Evolutionary conservation across 2,888 invertebrate species (phyloP), one percentile per base, ranked within the genome.

Genomic region (Cistogaster globosa): DNA sequence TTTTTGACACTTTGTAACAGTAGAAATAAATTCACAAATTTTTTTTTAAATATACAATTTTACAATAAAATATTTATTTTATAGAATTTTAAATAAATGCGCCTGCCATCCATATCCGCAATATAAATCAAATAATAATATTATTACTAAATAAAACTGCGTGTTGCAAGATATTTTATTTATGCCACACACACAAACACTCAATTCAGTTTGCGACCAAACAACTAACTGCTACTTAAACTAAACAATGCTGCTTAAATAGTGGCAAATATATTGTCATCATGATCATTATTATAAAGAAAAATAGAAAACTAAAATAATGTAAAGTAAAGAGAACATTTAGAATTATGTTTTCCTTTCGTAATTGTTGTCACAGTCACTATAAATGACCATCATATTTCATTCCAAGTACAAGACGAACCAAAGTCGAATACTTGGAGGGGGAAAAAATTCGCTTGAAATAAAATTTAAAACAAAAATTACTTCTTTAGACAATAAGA

Each of bases 31-130:
- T 36, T 16, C 16, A 16, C 6, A 18, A n/a, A n/a, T 65, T 63
- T 53, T 55, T 8, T 14, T 7, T n/a, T 11, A 26, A 51, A 48
- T 6, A 65, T 20, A 76, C 26, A 58, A 14, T 8, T 76, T 22
- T 22, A 32, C 16, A 71, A 65, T 76, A 65, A 76, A 81, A 84
- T 16, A 45, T 85, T 85, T 85, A 45, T 85, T 85, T 84, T 86
- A 83, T 77, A 68, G 84, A 42, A 48, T 75, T 79, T 72, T 55
- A 36, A 74, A 74, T 18, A 48, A 84, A 83, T 83, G 67, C 76
- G 89, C 88, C 90, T 79, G 89, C 88, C 90, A 88, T 87, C 87
- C 88, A 88, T 87, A 91, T 90, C 90, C 91, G 90, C 90, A 91
- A 88, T 89, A 90, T 90, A 91, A 90, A 90, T 91, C 90, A 90